Percentiles rank a stretch among this genome's conserved stretches.
Conservation (phyloP, 2,113 vertebrate genomes). For the Anas platyrhynchos region DNA sequence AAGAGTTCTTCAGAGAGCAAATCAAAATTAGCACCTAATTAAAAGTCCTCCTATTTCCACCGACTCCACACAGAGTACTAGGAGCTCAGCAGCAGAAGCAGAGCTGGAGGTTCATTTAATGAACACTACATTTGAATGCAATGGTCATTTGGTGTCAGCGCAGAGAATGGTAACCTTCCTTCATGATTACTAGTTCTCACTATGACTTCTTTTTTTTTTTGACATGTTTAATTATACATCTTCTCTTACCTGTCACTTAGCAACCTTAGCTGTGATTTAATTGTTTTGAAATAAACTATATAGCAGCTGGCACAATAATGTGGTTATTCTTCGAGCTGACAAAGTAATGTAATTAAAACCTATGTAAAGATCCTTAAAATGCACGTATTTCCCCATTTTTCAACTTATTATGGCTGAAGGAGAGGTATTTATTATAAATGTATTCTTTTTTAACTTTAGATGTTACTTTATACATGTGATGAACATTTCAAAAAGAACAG, state of each 20-base stretch:
- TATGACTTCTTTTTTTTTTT: neutral
- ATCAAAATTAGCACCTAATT: conserved; percentile 33
- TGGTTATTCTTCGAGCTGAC: neutral
- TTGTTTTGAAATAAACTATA: neutral
- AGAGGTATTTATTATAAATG: neutral
- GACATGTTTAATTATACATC: conserved; percentile 27
- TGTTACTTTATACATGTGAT: neutral
- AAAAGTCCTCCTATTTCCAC: neutral
- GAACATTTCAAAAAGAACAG: neutral
- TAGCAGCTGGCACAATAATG: neutral
- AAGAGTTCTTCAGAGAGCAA: conserved; percentile 7
- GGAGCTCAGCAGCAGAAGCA: neutral
- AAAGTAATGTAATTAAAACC: neutral
- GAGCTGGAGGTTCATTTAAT: neutral
- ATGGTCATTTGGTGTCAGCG: conserved; percentile 32
- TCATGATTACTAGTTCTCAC: neutral
- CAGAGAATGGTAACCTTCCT: conserved; percentile 18
- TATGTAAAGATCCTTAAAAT: neutral
- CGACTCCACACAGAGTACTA: neutral
- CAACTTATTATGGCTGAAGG: neutral
- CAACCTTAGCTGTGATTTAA: conserved; percentile 29
- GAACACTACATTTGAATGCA: conserved; percentile 18
- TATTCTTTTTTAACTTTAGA: neutral
- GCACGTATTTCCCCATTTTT: neutral
- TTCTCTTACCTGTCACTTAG: conserved; percentile 42